Evolutionary conservation across 2,113 vertebrate species (phyloP), one percentile per base, ranked within the genome.

Genomic region (Epinephelus fuscoguttatus): DNA sequence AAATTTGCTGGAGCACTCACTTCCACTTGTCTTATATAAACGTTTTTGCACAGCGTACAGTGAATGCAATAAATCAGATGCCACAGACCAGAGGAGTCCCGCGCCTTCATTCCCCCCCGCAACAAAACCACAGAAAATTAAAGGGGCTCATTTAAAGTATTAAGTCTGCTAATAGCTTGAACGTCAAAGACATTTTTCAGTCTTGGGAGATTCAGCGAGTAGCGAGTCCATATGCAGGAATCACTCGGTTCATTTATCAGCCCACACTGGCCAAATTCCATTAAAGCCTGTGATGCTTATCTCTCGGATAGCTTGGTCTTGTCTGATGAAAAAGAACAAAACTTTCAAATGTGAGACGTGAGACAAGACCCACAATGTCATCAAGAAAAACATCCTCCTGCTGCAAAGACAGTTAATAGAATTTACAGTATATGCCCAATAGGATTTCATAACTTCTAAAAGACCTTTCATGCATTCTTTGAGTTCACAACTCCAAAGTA

Each of bases 1-100:
- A 88, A 84, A 86, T 82, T 78, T 80, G 70, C 81, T 27, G 69
- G 63, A 74, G 75, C 80, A 42, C 73, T 85, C 79, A 53, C 82
- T 83, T 84, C 71, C 70, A 84, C 81, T 84, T 70, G 76, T 74
- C 53, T 83, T 69, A 72, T 68, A 74, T 79, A 84, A 90, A 91
- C 21, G 63, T 67, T 89, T 78, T 80, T 23, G 33, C 69, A 75
- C 53, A 68, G 79, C 11, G 11, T 42, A 75, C 47, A 73, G 59
- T 69, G 56, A 78, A 83, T 67, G 63, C 49, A 86, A 81, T 80
- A 75, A 80, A 90, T 88, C 75, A 85, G 23, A 80, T 19, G 27
- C 19, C 63, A 61, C 62, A 47, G 52, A 88, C 37, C 42, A 64
- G 62, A 83, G 27, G 49, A 42, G 23, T 68, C 50, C 17, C 4